Conservation (phyloP, 2,888 invertebrate species). For the Lomographa bimaculata region DNA sequence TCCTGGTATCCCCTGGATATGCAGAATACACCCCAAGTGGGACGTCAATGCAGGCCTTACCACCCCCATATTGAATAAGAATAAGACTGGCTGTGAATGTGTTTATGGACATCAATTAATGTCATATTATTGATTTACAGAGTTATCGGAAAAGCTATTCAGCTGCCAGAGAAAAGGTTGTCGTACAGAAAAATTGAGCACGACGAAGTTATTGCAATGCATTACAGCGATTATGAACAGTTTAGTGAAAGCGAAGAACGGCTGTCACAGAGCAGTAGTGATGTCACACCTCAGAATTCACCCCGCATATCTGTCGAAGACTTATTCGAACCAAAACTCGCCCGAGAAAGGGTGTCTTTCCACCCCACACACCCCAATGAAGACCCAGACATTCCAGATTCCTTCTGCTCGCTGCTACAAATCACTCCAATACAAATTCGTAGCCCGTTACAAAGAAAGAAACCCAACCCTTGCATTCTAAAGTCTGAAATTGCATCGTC, state of each 20-base stretch:
- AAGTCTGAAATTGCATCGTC: constrained; percentile 76
- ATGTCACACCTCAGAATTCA: constrained; percentile 75
- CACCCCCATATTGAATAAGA: too few species aligned
- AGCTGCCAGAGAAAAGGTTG: constrained; percentile 58
- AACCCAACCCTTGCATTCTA: constrained; percentile 63
- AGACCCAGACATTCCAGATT: constrained; percentile 51
- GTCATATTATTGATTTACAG: constrained; percentile 53
- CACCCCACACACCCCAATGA: constrained; percentile 51
- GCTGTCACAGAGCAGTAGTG: constrained; percentile 70
- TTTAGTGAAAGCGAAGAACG: constrained; percentile 75
- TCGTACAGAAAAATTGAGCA: constrained; percentile 64
- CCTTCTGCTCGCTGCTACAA: constrained; percentile 71
- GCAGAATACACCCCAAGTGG: too few species aligned
- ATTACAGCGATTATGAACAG: constrained; percentile 71
- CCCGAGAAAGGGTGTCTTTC: constrained; percentile 54
- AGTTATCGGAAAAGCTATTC: constrained; percentile 65
- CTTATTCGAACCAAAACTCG: constrained; percentile 50
- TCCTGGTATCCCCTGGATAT: too few species aligned
- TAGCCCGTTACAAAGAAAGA: constrained; percentile 62
- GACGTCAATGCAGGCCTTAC: too few species aligned
- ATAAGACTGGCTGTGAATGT: too few species aligned
- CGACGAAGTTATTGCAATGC: constrained; percentile 72
- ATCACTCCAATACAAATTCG: constrained; percentile 73
- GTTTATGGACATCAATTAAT: too few species aligned
- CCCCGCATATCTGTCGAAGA: constrained; percentile 62